Conservation (phyloP, 53 echinoderm and acorn worm genomes). For the Actinopyga echinites region DNA sequence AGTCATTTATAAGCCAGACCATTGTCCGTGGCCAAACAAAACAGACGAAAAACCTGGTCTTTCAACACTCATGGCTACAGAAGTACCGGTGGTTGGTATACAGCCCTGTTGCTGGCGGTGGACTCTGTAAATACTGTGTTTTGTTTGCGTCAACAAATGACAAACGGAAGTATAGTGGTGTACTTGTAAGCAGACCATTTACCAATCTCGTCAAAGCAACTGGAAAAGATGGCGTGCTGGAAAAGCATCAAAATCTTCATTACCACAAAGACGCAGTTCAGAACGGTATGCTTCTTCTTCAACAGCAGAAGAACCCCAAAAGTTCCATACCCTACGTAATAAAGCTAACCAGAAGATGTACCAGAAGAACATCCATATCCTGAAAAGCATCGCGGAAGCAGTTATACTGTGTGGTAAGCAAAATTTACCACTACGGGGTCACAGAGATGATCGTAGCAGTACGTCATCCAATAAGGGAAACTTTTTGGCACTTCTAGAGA, state of each 20-base stretch:
- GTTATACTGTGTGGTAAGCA: conserved; percentile 12
- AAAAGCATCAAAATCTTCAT: conserved; percentile 8
- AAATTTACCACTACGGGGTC: conserved; percentile 21
- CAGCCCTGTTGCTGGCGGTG: conserved; percentile 33
- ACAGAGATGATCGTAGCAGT: conserved; percentile 45
- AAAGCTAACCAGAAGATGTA: conserved; percentile 22
- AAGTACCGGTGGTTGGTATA: conserved; percentile 40
- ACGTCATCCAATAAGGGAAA: conserved; percentile 21
- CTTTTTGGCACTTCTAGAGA: conserved; percentile 35
- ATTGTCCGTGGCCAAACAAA: not conserved
- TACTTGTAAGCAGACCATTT: conserved; percentile 45
- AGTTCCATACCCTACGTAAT: conserved; percentile 21
- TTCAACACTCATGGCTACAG: conserved; percentile 42
- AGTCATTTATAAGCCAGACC: not conserved
- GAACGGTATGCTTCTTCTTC: conserved; percentile 39
- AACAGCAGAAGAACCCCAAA: conserved; percentile 33
- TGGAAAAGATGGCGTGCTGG: conserved; percentile 39
- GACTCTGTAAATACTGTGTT: conserved; percentile 49
- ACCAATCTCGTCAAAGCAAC: conserved; percentile 40
- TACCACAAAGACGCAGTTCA: conserved; percentile 39
- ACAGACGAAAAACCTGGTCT: not conserved
- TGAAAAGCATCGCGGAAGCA: conserved; percentile 8
- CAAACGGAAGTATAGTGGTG: conserved; percentile 5
- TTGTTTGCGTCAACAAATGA: conserved; percentile 10
- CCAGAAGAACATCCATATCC: conserved; percentile 37